Evolutionary conservation across 2,888 invertebrate genomes (phyloP).

Genomic region (Nesidiocoris tenuis): DNA sequence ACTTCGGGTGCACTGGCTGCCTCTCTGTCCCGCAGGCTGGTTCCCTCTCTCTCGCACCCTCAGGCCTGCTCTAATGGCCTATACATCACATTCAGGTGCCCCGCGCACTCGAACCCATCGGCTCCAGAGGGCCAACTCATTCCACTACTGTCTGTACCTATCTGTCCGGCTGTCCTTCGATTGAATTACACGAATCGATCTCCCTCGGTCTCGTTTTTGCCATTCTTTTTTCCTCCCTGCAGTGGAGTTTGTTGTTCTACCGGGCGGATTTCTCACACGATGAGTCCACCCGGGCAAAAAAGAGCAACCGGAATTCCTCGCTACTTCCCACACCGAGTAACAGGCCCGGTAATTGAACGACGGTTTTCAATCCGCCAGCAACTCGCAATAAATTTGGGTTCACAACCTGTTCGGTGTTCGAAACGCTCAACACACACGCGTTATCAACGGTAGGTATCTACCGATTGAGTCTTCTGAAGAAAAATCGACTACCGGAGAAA

Average conservation of each 20-base stretch:
- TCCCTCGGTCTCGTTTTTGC: background rate
- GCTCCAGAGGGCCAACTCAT: slow-evolving; percentile 2
- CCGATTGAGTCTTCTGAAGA: too few species aligned
- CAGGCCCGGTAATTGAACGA: slow-evolving; percentile 14
- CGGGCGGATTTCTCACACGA: background rate
- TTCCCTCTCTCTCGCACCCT: background rate
- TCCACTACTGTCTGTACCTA: background rate
- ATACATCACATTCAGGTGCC: slow-evolving; percentile 44
- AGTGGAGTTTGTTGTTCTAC: background rate
- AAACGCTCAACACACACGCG: too few species aligned
- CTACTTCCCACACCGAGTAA: background rate
- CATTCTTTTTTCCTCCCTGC: background rate
- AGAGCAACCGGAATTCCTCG: background rate
- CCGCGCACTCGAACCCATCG: slow-evolving; percentile 38
- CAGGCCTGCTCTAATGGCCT: slow-evolving; percentile 31
- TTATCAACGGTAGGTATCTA: too few species aligned
- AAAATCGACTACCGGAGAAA: too few species aligned
- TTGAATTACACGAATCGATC: slow-evolving; percentile 43
- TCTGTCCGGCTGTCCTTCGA: slow-evolving; percentile 5
- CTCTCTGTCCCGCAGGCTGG: background rate
- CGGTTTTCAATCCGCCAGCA: background rate
- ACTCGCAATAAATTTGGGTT: background rate
- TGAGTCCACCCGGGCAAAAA: background rate
- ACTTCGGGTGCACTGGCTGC: background rate
- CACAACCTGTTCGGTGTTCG: too few species aligned